Base-by-base conservation (phyloP, 2,797 vertebrate genomes). In the Neopelma chrysocephalum region DNA sequence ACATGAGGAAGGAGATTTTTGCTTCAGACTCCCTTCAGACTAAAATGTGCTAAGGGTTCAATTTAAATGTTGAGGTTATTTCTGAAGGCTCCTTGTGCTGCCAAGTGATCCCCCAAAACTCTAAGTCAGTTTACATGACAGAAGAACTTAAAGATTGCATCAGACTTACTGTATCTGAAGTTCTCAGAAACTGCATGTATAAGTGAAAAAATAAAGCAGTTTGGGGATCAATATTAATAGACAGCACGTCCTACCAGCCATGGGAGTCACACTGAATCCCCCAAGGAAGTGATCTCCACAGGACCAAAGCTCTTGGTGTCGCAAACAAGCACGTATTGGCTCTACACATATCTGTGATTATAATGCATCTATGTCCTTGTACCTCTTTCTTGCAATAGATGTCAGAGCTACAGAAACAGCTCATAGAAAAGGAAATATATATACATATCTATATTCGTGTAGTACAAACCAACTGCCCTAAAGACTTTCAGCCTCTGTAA, bases 31-130 rank as follows among this genome's bases (percentile, higher is more conserved):
- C 17, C 20, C 36, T 66, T 45, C 32, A 57, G 40, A n/a, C 34
- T 84, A 32, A 78, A 86, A 70, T 0, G 2, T 36, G 36, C 26
- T 47, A 38, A 71, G 15, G 1, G 0, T 38, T 87, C 2, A 0
- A 11, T 79, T 31, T 58, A 56, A 86, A 84, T 11, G 4, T 43
- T 53, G 25, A 82, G 11, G 9, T 18, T 79, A 31, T 18, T 79
- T 71, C 65, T 43, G 53, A 66, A 83, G 13, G 47, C 11, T 88
- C 48, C 54, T 48, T 75, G 29, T 58, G 62, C 36, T 61, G 38
- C 15, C 21, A 68, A 68, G 20, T 31, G 48, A 77, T 56, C 8
- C 6, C 34, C 3, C 42, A 60, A 80, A 83, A 65, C 51, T 15
- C 0, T 17, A 40, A 60, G 4, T 32, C 27, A 57, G 38, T 61